phyloP scores from a whole-genome alignment of 2,797 vertebrate species.

The Cynodonichthys magdalenae region DNA sequence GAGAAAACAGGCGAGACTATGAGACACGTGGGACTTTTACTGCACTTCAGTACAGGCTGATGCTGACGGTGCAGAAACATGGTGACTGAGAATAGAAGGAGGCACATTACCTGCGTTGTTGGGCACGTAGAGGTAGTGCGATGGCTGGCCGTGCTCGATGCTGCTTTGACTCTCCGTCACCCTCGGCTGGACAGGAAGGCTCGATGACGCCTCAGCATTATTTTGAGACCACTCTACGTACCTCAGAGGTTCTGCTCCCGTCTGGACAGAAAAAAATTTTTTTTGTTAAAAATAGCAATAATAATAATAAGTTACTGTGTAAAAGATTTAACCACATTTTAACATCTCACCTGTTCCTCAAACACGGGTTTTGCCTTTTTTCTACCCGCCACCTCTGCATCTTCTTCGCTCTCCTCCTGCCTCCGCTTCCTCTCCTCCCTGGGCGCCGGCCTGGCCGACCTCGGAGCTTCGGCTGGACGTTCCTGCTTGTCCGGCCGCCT shows the following conservation, averaged over 20 bases:
- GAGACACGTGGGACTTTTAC: too few relatives aligned
- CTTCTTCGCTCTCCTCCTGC: slow-evolving; percentile 39
- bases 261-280: slow-evolving; percentile 20
- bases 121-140: slow-evolving; percentile 88
- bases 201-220: slow-evolving; percentile 11
- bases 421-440: slow-evolving; percentile 47
- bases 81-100: too few relatives aligned
- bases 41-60: too few relatives aligned
- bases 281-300: background rate
- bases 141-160: slow-evolving; percentile 43
- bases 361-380: slow-evolving; percentile 35
- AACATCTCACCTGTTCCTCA: slow-evolving; percentile 44
- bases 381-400: slow-evolving; percentile 10
- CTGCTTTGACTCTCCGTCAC: slow-evolving; percentile 1
- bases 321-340: background rate
- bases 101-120: slow-evolving; percentile 84
- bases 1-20: slow-evolving; percentile 20
- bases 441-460: slow-evolving; percentile 26
- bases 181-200: slow-evolving; percentile 10
- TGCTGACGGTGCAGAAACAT: too few relatives aligned
- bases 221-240: slow-evolving; percentile 4
- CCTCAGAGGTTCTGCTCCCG: background rate
- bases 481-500: slow-evolving; percentile 42
- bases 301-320: background rate
- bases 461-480: slow-evolving; percentile 9